These are phyloP conservation scores for Hydrocynus forskahlii DNA, from an alignment of 2,797 vertebrate genomes.

Conservation along the genomic window DNA sequence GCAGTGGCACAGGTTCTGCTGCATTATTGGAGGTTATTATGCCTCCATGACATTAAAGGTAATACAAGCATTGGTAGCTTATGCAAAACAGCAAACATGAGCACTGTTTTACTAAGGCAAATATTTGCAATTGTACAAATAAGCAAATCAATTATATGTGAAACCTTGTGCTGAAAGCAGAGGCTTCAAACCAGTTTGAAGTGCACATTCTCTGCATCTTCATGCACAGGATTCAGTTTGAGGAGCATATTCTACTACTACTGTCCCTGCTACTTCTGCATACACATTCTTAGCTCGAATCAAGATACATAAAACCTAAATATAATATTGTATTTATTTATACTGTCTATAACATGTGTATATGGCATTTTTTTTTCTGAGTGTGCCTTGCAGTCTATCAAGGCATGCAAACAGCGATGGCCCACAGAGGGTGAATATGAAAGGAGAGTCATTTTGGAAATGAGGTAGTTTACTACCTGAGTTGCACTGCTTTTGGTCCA, in stretches of 20 bases:
- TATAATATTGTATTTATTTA: too few relatives aligned
- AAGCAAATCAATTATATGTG: neutral
- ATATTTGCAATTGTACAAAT: neutral
- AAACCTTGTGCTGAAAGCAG: neutral
- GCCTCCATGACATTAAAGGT: neutral
- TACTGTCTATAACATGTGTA: neutral
- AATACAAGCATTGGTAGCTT: neutral
- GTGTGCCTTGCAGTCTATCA: neutral
- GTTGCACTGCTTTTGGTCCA: slow-evolving; percentile 87
- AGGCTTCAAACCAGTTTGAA: neutral
- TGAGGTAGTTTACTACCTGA: slow-evolving; percentile 78
- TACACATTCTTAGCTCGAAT: too few relatives aligned
- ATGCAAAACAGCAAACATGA: neutral
- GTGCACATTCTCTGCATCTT: neutral
- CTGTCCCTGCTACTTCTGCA: neutral
- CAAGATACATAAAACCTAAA: neutral
- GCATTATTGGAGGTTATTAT: neutral
- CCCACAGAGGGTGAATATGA: too few relatives aligned
- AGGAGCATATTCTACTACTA: neutral
- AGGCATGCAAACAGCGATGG: neutral
- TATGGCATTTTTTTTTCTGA: neutral
- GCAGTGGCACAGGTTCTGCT: neutral
- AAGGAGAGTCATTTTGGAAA: neutral
- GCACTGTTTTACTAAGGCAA: neutral
- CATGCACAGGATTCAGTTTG: neutral